Evolutionary conservation across 2,888 invertebrate species (phyloP), one percentile per base, ranked within the genome.

Genomic region (Apamea anceps): DNA sequence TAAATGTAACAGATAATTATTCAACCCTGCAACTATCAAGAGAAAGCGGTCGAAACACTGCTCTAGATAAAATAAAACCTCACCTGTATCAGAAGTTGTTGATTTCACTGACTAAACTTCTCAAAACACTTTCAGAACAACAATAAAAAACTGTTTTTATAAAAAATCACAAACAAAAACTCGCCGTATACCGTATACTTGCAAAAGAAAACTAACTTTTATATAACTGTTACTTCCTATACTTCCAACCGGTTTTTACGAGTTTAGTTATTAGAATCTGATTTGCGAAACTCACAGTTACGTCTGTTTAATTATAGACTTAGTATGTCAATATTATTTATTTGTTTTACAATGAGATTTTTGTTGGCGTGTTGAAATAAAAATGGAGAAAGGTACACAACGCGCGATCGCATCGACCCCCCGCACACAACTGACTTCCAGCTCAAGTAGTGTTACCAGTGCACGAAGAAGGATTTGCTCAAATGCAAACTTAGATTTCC

Each of bases 181-280:
- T 89, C 79, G 84, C 48, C 54, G 70, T 85, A 75, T 51, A 87
- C 81, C 75, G 88, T 89, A 89, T 86, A 91, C 92, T 92, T 93
- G 95, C 92, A 90, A 95, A 95, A 93, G 94, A 94, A 94, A 94
- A 92, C 88, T 89, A 89, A 92, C 85, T 91, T 95, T 95, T 95
- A 96, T 95, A 92, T 95, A 95, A 96, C 95, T 94, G 94, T 94
- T 82, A 79, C 94, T 95, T 95, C 94, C 94, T 94, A 92, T 81
- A 81, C 37, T 66, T 72, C 79, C 63, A 91, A 95, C 95, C 92
- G 93, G 94, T 94, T 94, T 86, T 72, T 67, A 76, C 45, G 70
- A 81, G 81, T 83, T 80, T 78, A 78, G 83, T 86, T 85, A 75
- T 71, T 63, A 67, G 67, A 74, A 80, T 85, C 28, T 54, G 80